Percentiles rank a stretch among this genome's conserved stretches.
These are phyloP conservation scores for Agapostemon virescens DNA, from an alignment of 2,888 invertebrate genomes.

Conservation along the genomic window DNA sequence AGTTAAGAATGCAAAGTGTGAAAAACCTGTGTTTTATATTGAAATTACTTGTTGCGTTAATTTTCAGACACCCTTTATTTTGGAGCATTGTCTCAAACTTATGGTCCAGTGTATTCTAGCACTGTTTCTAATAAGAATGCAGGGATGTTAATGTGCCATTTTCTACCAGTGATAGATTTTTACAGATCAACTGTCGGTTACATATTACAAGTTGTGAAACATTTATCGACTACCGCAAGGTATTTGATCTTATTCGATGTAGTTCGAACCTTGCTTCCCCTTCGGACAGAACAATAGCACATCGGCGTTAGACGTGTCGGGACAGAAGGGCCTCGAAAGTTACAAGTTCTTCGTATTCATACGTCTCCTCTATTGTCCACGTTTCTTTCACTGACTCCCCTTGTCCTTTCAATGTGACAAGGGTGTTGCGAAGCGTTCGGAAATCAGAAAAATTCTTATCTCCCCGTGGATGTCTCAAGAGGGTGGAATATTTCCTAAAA, in stretches of 20 bases:
- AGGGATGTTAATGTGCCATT: not conserved
- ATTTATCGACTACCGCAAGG: constrained; percentile 18
- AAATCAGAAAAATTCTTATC: constrained; percentile 4
- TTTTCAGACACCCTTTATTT: no score
- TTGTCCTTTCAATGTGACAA: constrained; percentile 4
- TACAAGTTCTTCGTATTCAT: constrained; percentile 52
- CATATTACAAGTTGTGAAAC: constrained; percentile 17
- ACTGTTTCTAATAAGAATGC: not conserved
- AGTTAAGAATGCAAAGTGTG: no score
- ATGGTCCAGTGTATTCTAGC: not conserved
- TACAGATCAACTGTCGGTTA: not conserved
- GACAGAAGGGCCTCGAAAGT: constrained; percentile 10
- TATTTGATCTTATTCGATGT: constrained; percentile 20
- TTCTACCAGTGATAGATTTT: not conserved
- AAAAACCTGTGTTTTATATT: no score
- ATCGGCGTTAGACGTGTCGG: constrained; percentile 30
- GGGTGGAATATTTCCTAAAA: constrained; percentile 5
- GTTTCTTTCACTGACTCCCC: constrained; percentile 32
- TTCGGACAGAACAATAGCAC: constrained; percentile 19
- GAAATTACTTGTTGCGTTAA: no score
- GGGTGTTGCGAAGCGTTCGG: constrained; percentile 13
- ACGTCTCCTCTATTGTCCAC: constrained; percentile 39
- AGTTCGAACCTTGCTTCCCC: constrained; percentile 6
- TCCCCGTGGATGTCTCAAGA: not conserved
- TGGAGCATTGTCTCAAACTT: not conserved